phyloP scores from a whole-genome alignment of 2,797 vertebrate species.

The Periophthalmus magnuspinnatus region DNA sequence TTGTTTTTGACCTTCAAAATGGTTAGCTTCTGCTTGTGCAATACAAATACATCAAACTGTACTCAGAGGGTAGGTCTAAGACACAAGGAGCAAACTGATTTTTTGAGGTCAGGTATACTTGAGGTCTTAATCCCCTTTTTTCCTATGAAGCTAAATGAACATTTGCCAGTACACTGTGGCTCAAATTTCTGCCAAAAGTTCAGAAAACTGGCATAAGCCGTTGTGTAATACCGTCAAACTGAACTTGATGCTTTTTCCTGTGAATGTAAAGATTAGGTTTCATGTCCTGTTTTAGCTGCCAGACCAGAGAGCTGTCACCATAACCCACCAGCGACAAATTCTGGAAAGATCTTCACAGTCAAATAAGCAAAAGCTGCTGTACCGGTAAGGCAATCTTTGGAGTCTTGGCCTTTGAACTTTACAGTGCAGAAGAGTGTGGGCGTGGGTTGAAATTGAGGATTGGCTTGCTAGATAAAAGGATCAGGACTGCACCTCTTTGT shows the following conservation, averaged over 20 bases:
- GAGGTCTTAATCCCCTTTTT: constrained; percentile 6
- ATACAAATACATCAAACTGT: too few species aligned
- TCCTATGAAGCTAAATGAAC: constrained; percentile 23
- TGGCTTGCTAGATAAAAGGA: constrained; percentile 52
- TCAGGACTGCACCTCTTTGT: constrained; percentile 64
- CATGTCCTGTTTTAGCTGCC: constrained; percentile 27
- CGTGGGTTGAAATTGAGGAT: constrained; percentile 54
- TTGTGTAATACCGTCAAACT: constrained; percentile 52
- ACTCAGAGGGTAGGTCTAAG: too few species aligned
- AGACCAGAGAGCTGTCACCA: constrained; percentile 49
- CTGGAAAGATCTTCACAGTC: constrained; percentile 37
- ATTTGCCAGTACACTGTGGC: constrained; percentile 39
- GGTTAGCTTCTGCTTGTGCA: too few species aligned
- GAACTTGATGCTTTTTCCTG: constrained; percentile 40
- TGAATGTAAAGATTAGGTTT: constrained; percentile 38
- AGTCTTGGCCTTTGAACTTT: constrained; percentile 59
- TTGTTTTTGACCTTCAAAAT: neutral
- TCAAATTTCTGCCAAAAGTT: constrained; percentile 52
- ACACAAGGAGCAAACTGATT: neutral
- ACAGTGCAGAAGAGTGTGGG: constrained; percentile 34
- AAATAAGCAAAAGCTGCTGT: constrained; percentile 35
- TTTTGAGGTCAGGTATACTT: neutral
- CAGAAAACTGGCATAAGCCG: constrained; percentile 44
- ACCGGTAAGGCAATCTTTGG: constrained; percentile 39
- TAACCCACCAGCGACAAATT: constrained; percentile 39